phyloP scores from a whole-genome alignment of 2,888 invertebrate genomes.

The Conus canariensis region DNA sequence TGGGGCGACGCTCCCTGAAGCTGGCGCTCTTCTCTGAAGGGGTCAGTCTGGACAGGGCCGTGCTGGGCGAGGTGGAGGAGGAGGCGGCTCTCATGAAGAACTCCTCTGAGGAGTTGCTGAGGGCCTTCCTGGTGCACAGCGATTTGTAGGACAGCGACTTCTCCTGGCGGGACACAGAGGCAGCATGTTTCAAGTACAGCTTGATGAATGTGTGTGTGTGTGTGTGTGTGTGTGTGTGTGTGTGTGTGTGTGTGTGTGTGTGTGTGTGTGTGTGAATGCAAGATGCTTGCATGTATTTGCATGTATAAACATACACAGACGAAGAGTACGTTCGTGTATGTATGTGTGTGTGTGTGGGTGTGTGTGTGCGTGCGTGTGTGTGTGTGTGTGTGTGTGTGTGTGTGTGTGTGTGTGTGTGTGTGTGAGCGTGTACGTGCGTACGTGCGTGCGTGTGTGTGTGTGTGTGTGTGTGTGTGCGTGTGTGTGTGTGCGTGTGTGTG shows the following conservation, averaged over 20 bases:
- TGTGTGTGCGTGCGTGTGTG: too few relatives aligned
- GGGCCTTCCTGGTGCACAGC: slow-evolving; percentile 7
- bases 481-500: too few relatives aligned
- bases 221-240: too few relatives aligned
- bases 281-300: not conserved
- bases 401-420: too few relatives aligned
- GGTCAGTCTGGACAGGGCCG: not conserved
- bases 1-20: slow-evolving; percentile 42
- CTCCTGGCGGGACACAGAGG: not conserved
- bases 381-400: too few relatives aligned
- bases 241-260: not conserved
- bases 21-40: slow-evolving; percentile 46
- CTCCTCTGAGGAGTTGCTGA: slow-evolving; percentile 35
- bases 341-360: too few relatives aligned
- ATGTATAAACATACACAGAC: too few relatives aligned
- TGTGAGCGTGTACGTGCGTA: not conserved
- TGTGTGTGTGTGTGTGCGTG: too few relatives aligned
- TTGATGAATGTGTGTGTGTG: not conserved
- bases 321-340: too few relatives aligned
- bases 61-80: not conserved
- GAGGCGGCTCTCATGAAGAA: slow-evolving; percentile 8
- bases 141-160: slow-evolving; percentile 37
- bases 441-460: too few relatives aligned
- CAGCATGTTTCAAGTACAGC: not conserved
- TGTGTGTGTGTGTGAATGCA: not conserved